These are phyloP conservation scores for Myotis findleyi DNA, from an alignment of 2,797 vertebrate species.

Conservation along the genomic window DNA sequence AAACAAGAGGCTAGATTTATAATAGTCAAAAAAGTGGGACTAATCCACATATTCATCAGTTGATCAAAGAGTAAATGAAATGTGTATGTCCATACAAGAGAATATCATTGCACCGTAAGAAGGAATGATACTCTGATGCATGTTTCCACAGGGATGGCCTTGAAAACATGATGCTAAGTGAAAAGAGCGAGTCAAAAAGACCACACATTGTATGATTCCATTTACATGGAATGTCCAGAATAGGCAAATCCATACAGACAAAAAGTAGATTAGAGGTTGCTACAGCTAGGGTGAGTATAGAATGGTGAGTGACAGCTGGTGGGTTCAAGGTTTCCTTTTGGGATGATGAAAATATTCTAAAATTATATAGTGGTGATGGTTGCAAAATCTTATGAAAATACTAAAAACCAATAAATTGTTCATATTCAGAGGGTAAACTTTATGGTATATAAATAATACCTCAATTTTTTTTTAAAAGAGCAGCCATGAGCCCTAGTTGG, in stretches of 20 bases:
- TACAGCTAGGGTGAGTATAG: neutral
- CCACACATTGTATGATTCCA: neutral
- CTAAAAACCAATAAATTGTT: neutral
- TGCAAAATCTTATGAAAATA: neutral
- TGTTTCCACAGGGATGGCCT: neutral
- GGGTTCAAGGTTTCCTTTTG: neutral
- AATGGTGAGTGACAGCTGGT: neutral
- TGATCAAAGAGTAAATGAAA: neutral
- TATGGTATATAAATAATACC: neutral
- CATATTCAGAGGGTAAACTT: neutral
- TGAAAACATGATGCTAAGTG: neutral
- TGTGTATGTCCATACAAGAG: neutral
- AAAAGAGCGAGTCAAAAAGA: neutral
- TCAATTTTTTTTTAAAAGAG: neutral
- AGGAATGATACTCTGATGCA: neutral
- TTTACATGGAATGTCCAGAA: neutral
- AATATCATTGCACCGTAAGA: neutral
- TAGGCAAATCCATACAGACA: neutral
- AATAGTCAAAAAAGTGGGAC: conserved; percentile 21
- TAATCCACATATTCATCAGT: neutral
- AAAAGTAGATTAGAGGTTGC: neutral
- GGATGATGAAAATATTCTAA: neutral
- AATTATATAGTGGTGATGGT: neutral
- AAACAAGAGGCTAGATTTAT: neutral
- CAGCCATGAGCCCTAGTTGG: neutral